A percentile compares a stretch with the other conserved stretches of the same genome.
Evolutionary conservation across 2,113 vertebrate species (phyloP).

Genomic region (Ptilorrhoa leucosticta): DNA sequence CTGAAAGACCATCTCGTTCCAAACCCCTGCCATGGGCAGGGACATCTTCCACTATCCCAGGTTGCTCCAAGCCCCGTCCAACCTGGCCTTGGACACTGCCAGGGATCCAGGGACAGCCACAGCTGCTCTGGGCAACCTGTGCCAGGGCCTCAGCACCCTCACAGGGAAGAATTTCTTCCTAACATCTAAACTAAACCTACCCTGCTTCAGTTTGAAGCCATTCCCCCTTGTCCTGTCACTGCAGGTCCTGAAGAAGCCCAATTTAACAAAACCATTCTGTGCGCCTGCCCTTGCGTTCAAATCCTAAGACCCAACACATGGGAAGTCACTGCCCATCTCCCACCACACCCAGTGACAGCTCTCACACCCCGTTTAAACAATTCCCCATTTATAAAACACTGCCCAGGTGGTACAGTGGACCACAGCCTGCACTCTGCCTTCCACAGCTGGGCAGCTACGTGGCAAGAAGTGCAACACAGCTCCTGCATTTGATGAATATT

Average conservation of each 20-base stretch:
- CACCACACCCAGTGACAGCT: not conserved
- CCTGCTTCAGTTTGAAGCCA: not conserved
- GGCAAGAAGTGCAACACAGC: not conserved
- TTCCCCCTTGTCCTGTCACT: not conserved
- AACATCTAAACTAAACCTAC: not conserved
- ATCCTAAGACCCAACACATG: accelerated
- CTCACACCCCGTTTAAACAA: not conserved
- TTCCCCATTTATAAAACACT: not conserved
- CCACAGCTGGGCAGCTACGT: not conserved
- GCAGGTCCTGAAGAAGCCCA: not conserved
- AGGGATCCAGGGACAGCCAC: not conserved
- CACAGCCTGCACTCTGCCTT: not conserved
- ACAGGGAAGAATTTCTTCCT: not conserved
- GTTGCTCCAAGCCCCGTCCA: not conserved
- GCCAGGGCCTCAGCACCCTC: not conserved
- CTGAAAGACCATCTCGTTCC: not conserved
- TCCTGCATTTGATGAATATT: not conserved
- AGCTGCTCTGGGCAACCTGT: not conserved
- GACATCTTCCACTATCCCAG: not conserved
- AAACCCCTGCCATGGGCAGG: not conserved
- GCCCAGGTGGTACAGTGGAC: not conserved
- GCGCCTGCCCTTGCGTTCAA: not conserved
- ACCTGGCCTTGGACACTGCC: not conserved
- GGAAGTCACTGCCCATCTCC: not conserved
- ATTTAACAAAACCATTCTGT: not conserved